Evolutionary conservation across 2,113 vertebrate species (phyloP).

Genomic region (Sphyrna mokarran): DNA sequence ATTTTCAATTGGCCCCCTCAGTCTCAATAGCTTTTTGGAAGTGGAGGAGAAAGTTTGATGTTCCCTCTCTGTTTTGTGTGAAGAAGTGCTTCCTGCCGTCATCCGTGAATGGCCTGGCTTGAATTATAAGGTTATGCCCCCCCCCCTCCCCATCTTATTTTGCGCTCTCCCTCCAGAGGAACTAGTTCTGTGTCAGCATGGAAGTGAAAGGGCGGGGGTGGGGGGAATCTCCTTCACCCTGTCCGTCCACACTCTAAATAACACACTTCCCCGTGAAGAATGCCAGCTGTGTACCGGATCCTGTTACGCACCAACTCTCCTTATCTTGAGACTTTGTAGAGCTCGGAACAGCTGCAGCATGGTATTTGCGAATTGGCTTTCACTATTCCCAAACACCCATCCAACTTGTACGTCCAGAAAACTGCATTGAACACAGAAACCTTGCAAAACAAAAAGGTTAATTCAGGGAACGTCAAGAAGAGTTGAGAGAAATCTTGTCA

Average conservation of each 20-base stretch:
- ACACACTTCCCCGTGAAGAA: background rate
- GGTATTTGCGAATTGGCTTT: background rate
- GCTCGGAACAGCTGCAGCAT: background rate
- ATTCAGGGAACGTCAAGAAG: background rate
- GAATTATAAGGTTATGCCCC: background rate
- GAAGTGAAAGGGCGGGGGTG: background rate
- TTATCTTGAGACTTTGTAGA: background rate
- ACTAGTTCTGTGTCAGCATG: background rate
- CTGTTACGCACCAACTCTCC: background rate
- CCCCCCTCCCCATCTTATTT: background rate
- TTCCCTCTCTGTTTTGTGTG: background rate
- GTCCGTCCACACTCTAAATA: background rate
- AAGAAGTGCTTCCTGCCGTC: background rate
- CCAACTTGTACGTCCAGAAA: background rate
- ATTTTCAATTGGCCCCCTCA: background rate
- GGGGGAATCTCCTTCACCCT: background rate
- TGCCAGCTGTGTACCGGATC: background rate
- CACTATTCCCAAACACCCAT: background rate
- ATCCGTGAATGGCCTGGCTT: background rate
- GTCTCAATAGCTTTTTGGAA: background rate
- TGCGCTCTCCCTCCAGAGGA: background rate
- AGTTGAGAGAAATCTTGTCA: background rate
- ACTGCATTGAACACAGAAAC: background rate
- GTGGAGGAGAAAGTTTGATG: background rate
- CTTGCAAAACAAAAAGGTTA: background rate